A percentile compares a stretch with the other conserved stretches of the same genome.
These are phyloP conservation scores for Mythimna loreyi DNA, from an alignment of 2,888 invertebrate species.

Conservation along the genomic window DNA sequence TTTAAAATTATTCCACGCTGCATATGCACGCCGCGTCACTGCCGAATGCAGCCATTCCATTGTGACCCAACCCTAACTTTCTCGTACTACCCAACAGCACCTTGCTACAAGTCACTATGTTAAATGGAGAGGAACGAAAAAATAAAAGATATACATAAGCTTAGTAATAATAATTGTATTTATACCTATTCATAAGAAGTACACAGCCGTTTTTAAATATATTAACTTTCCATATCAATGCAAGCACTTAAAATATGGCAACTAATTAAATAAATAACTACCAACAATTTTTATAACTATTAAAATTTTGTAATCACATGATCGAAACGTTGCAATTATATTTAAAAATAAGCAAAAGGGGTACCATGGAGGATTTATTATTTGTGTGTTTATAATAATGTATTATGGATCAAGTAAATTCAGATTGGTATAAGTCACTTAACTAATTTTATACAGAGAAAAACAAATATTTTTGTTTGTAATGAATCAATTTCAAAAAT, in stretches of 20 bases:
- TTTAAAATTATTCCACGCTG: too few species aligned
- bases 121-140: background rate
- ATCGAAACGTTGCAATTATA: constrained; percentile 15
- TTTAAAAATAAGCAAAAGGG: constrained; percentile 13
- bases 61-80: too few species aligned
- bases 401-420: background rate
- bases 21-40: too few species aligned
- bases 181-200: constrained; percentile 83
- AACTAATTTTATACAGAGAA: background rate
- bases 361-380: background rate
- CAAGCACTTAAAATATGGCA: constrained; percentile 48
- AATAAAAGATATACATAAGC: constrained; percentile 35
- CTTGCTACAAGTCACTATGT: too few species aligned
- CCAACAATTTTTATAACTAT: constrained; percentile 50
- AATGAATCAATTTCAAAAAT: too few species aligned
- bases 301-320: constrained; percentile 32
- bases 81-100: too few species aligned
- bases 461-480: background rate
- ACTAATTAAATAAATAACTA: constrained; percentile 62
- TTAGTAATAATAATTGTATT: constrained; percentile 56
- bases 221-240: constrained; percentile 57
- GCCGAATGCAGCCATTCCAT: too few species aligned
- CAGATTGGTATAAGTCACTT: background rate
- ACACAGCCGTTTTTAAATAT: constrained; percentile 87
- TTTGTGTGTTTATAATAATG: background rate